Evolutionary conservation across 1,140 invertebrate species (phyloP), one percentile per base, ranked within the genome.

Genomic region (Sycobia sp.): DNA sequence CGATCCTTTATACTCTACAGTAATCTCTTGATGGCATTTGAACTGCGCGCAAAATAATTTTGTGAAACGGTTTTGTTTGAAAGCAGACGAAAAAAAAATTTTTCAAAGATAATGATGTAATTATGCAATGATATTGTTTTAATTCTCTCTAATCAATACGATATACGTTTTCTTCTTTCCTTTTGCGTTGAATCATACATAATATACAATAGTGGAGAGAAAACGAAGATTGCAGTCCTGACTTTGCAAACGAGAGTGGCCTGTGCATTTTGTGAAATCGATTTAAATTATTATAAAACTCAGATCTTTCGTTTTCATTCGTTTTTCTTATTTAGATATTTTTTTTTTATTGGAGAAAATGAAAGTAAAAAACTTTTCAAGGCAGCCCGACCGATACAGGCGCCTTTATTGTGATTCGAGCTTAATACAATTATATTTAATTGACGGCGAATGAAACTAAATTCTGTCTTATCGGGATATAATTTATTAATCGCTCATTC

Each of bases 1-100:
- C 71, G 69, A 77, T 74, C 75, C 72, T 78, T 78, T 78, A 78
- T 78, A 77, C 70, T 75, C 71, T 75, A 70, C 79, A 79, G 44
- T 56, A 62, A 73, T 77, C 75, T 76, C 72, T 71, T 69, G 69
- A 70, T 65, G 65, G 69, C 73, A 74, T 71, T 75, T 76, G 70
- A 72, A 71, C 63, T 55, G 16, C 44, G 46, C 47, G n/a, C n/a
- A n/a, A n/a, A n/a, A n/a, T n/a, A n/a, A n/a, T n/a, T n/a, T n/a
- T n/a, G n/a, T n/a, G n/a, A n/a, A n/a, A n/a, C n/a, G n/a, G n/a
- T n/a, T n/a, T n/a, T n/a, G n/a, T n/a, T n/a, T n/a, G n/a, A n/a
- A n/a, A n/a, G n/a, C n/a, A n/a, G n/a, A n/a, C n/a, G n/a, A n/a
- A n/a, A n/a, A n/a, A n/a, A n/a, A n/a, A n/a, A n/a, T n/a, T n/a